phyloP scores from a whole-genome alignment of 1,140 invertebrate genomes.

The Cotesia vestalis region DNA sequence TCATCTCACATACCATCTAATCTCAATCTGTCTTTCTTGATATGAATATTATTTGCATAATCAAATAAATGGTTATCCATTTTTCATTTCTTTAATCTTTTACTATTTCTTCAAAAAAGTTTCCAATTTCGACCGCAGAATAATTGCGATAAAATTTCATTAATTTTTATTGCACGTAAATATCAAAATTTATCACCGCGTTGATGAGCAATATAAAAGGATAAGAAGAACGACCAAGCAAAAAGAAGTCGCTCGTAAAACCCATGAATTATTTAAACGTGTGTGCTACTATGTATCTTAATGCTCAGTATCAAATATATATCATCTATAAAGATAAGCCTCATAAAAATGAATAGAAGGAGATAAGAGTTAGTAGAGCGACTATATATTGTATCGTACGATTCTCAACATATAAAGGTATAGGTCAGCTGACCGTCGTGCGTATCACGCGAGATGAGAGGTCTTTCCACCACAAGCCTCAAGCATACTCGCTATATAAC shows the following conservation, averaged over 20 bases:
- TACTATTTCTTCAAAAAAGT: too few relatives aligned
- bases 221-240: neutral
- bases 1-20: neutral
- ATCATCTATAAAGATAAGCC: conserved; percentile 48
- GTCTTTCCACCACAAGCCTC: too few relatives aligned
- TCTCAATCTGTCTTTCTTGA: neutral
- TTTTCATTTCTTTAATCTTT: too few relatives aligned
- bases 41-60: neutral
- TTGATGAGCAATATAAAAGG: neutral
- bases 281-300: conserved; percentile 36
- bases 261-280: conserved; percentile 53
- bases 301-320: conserved; percentile 45
- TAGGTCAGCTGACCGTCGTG: conserved; percentile 51
- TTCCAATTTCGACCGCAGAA: too few relatives aligned
- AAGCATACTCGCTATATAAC: too few relatives aligned
- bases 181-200: neutral
- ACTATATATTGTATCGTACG: conserved; percentile 22
- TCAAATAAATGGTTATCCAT: too few relatives aligned
- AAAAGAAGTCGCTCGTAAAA: conserved; percentile 43
- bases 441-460: conserved; percentile 57
- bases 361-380: conserved; percentile 9
- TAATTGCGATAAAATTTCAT: too few relatives aligned
- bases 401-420: conserved; percentile 30
- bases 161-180: too few relatives aligned
- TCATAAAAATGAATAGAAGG: neutral